Base-by-base conservation (phyloP, 1,140 invertebrate genomes). In the Limonius californicus region DNA sequence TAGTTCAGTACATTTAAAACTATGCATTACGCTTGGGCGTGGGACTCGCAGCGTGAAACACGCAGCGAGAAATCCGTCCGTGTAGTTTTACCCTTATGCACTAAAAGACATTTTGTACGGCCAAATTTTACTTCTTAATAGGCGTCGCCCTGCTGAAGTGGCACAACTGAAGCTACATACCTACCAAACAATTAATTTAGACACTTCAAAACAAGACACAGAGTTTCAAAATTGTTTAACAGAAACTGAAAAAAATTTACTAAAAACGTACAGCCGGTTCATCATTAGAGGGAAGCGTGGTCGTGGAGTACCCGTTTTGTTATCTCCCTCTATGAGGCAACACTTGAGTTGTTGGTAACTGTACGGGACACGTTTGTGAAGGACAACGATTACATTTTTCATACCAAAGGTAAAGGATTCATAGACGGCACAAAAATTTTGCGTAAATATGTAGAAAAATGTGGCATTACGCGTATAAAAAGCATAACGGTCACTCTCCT, bases 241-340 rank as follows among this genome's bases (percentile, higher is more conserved):
- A 16, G 50, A 61, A 39, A 55, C 50, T 55, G 59, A 61, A 30
- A 61, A 61, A 23, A 61, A 55, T 23, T 43, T 61, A 16, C 21
- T 55, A n/a, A 43, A 47, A 7, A 45, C 59, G n/a, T 60, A 53
- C 35, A 50, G 47, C 23, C 47, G 59, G 9, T 23, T 64, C 16
- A 42, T 61, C 12, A 64, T 60, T n/a, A 61, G 63, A 56, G 63
- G 63, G 6, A 64, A 64, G 15, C 47, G 63, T 18, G 50, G 63
- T 11, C 12, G 63, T n/a, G 53, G 50, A 2, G 23, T 61, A 12
- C 59, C 23, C 3, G 18, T 61, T 12, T 42, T 61, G 45, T 15
- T 61, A 8, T 61, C 59, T 12, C 59, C 59, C 19, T 19, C 18
- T 20, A 60, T 60, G 58, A 60, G 18, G 32, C 30, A 53, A 39